phyloP scores from a whole-genome alignment of 1,140 invertebrate genomes.

The Sminthurides bifidus region DNA sequence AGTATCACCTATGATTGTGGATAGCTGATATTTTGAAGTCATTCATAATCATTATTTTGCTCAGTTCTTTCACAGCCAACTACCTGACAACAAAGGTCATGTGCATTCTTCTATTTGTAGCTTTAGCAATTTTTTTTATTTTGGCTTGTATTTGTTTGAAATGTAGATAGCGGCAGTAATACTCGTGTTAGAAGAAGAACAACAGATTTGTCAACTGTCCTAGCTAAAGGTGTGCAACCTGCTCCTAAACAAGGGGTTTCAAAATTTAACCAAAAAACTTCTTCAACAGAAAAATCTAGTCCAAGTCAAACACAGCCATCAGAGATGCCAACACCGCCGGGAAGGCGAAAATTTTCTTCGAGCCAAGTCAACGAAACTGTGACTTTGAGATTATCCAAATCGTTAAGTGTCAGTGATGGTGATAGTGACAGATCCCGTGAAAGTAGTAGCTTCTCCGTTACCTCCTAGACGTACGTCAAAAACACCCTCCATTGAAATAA shows the following conservation, averaged over 20 bases:
- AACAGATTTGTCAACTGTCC: slow-evolving; percentile 3
- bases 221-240: too few species aligned
- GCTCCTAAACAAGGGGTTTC: too few species aligned
- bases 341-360: not conserved
- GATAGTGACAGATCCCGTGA: not conserved
- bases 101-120: not conserved
- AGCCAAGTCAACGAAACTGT: slow-evolving; percentile 8
- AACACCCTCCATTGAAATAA: slow-evolving; percentile 7
- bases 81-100: too few species aligned
- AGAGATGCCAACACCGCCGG: not conserved
- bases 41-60: too few species aligned
- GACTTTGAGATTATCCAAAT: slow-evolving; percentile 19
- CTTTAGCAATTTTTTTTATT: not conserved
- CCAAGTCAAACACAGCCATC: too few species aligned
- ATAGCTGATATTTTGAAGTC: too few species aligned
- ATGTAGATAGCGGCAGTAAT: not conserved
- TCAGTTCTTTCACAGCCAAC: too few species aligned
- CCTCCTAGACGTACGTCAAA: slow-evolving; percentile 9
- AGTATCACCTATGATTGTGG: too few species aligned
- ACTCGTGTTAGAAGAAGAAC: not conserved
- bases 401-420: slow-evolving; percentile 17
- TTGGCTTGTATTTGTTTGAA: not conserved
- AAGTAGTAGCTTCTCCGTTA: slow-evolving; percentile 1
- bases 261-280: too few species aligned
- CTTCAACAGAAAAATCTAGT: too few species aligned